phyloP scores from a whole-genome alignment of 1,140 invertebrate species.

The Arion vulgaris region DNA sequence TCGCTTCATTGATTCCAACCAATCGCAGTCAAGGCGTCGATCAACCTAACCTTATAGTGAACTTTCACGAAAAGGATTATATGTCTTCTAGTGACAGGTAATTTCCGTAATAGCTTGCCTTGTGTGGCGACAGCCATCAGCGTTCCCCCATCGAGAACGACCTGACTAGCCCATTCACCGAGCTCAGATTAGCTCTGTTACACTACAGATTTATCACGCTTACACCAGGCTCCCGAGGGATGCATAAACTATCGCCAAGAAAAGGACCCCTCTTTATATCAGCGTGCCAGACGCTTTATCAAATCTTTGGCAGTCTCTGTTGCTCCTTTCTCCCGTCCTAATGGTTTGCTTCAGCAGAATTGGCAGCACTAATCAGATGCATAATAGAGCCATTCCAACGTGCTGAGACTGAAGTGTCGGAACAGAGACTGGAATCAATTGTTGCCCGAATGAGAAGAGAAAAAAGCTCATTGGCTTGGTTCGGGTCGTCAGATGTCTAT shows the following conservation, averaged over 20 bases:
- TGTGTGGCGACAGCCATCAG: slow-evolving; percentile 27
- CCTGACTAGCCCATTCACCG: neutral
- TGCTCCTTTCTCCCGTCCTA: slow-evolving; percentile 12
- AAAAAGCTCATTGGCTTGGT: slow-evolving; percentile 14
- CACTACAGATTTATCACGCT: slow-evolving; percentile 35
- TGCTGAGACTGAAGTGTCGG: slow-evolving; percentile 25
- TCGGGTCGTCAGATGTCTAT: slow-evolving; percentile 8
- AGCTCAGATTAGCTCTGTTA: slow-evolving; percentile 21
- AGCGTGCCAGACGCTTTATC: slow-evolving; percentile 18
- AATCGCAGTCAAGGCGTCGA: slow-evolving; percentile 6
- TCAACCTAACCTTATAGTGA: neutral
- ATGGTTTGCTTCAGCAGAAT: slow-evolving; percentile 15
- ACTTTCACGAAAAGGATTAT: slow-evolving; percentile 2
- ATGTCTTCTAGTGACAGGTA: slow-evolving; percentile 19
- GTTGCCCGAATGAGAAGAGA: slow-evolving; percentile 30
- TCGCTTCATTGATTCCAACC: slow-evolving; percentile 26
- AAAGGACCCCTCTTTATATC: neutral
- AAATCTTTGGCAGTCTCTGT: slow-evolving; percentile 24
- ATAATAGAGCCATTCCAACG: slow-evolving; percentile 33
- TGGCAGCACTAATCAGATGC: slow-evolving; percentile 34
- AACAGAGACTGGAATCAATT: slow-evolving; percentile 32
- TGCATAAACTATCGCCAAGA: slow-evolving; percentile 17
- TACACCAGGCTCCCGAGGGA: slow-evolving; percentile 8
- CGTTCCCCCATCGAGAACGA: neutral
- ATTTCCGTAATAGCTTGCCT: slow-evolving; percentile 29